Evolutionary conservation across 2,888 invertebrate species (phyloP), one percentile per base, ranked within the genome.

Genomic region (Scaptomyza reducta): DNA sequence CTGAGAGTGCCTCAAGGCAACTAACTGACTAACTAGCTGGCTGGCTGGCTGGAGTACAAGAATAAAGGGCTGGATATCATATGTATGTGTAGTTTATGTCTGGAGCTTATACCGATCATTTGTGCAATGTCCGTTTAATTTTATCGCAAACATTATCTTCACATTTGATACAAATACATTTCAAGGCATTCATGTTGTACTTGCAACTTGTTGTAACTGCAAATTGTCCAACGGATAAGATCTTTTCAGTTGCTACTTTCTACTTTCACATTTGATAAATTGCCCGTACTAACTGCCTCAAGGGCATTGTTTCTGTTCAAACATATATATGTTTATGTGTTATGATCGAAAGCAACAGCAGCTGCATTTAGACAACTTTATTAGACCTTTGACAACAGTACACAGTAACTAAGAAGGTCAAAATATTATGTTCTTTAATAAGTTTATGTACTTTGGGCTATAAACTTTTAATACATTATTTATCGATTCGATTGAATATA

Each of bases 71-170:
- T 35, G 31, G 18, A 42, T 54, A n/a, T 3, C 18, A 45, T 61
- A 40, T 54, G 62, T 25, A 47, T 25, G 11, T 9, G 3, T 22
- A 22, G 22, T 5, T 11, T 25, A 25, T 25, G 38, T 50, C 25
- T 50, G 38, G 6, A 64, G 60, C 65, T 57, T 63, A 73, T 73
- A 59, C 59, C 29, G 59, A 60, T 56, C 59, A 64, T 69, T 73
- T 73, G 73, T 64, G 70, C 60, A 73, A 60, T 58, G 64, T 46
- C 70, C 70, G 73, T 74, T 74, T 65, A 74, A 74, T 74, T 51
- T 65, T 61, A 74, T 70, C 65, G 69, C 42, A 38, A 63, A 27
- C 73, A 68, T 72, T 72, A 72, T 72, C 67, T 67, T 46, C 61
- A 44, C 73, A 67, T 68, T 59, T 62, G 55, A 22, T 63, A 27